Evolutionary conservation across 2,888 invertebrate species (phyloP).

Genomic region (Flexamia atlantica): DNA sequence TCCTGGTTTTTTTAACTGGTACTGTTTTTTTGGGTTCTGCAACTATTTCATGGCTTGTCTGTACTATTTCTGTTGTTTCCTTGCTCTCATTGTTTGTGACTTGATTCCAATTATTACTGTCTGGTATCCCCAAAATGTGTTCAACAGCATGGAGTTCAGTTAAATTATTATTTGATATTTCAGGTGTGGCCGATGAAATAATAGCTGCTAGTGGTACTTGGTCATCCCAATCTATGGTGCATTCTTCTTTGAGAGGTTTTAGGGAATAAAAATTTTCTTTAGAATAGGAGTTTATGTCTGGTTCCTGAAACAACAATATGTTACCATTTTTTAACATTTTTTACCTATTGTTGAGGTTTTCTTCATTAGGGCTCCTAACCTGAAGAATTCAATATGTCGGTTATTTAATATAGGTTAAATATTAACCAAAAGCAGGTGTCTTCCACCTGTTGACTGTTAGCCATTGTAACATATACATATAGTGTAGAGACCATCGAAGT

Average conservation of each 20-base stretch:
- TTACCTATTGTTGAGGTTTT: no score
- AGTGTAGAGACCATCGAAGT: no score
- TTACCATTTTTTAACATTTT: no score
- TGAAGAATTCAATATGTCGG: no score
- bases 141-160: not conserved
- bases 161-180: not conserved
- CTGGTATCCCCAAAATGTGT: not conserved
- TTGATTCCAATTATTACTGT: not conserved
- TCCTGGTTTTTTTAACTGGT: not conserved
- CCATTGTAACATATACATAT: no score
- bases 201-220: constrained; percentile 38
- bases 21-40: no score
- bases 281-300: not conserved
- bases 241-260: constrained; percentile 26
- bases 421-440: no score
- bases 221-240: constrained; percentile 41
- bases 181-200: not conserved
- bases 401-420: no score
- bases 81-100: not conserved
- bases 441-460: no score
- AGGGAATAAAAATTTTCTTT: not conserved
- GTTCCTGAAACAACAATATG: not conserved
- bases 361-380: no score
- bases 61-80: no score
- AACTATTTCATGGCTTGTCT: no score